Conservation (phyloP, 2,888 invertebrate species). For the Germaria angustata region DNA sequence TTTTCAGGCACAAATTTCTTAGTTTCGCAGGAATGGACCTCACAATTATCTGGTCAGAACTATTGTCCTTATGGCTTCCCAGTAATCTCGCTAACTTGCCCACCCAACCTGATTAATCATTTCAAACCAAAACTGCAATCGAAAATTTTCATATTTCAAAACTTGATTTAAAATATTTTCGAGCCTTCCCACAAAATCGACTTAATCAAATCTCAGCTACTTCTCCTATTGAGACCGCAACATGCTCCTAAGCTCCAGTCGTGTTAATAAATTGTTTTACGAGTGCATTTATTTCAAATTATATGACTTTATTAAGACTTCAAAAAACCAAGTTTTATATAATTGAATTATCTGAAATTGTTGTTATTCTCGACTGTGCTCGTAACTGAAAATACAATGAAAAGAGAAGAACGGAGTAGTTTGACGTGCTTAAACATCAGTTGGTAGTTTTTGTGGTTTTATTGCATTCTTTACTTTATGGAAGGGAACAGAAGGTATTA, state of each 20-base stretch:
- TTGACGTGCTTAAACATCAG: constrained; percentile 63
- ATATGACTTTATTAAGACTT: constrained; percentile 42
- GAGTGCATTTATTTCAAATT: constrained; percentile 39
- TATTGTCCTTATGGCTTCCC: too few species aligned
- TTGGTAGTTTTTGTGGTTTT: constrained; percentile 48
- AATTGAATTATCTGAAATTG: constrained; percentile 57
- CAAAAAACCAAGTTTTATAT: constrained; percentile 28
- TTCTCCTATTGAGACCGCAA: neutral
- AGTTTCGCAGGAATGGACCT: too few species aligned
- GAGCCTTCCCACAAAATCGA: too few species aligned
- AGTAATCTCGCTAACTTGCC: too few species aligned
- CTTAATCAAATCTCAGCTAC: neutral
- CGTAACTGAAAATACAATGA: neutral
- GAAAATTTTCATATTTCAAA: too few species aligned
- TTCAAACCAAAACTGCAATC: too few species aligned
- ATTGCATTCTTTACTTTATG: neutral
- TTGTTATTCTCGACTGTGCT: neutral
- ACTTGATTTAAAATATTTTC: too few species aligned
- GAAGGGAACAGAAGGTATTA: constrained; percentile 20
- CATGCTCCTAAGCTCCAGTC: neutral
- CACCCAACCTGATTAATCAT: too few species aligned
- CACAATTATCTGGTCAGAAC: too few species aligned
- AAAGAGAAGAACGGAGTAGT: constrained; percentile 12
- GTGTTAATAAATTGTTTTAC: constrained; percentile 34
- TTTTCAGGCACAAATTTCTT: too few species aligned